These are phyloP conservation scores for Lumbricus terrestris DNA, from an alignment of 2,888 invertebrate species.

Conservation along the genomic window DNA sequence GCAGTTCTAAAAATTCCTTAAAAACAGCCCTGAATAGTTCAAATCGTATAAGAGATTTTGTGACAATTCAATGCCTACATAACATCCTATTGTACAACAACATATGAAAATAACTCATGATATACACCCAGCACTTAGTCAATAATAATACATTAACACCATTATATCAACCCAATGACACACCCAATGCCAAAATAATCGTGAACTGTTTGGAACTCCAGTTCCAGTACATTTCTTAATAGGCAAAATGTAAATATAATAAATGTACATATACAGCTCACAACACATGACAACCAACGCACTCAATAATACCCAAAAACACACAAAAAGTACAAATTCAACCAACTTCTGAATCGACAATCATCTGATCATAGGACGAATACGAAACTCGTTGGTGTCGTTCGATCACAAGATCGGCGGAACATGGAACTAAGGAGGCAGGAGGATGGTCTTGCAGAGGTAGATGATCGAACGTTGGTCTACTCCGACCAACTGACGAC, in stretches of 20 bases:
- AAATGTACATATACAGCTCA: background rate
- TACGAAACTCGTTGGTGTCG: background rate
- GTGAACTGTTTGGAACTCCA: background rate
- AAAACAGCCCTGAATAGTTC: too few species aligned
- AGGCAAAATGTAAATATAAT: background rate
- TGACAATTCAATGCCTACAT: too few species aligned
- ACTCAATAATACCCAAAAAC: background rate
- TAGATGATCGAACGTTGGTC: background rate
- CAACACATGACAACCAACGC: background rate
- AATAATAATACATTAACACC: too few species aligned
- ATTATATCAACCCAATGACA: too few species aligned
- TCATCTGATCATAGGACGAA: background rate
- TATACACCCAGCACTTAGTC: too few species aligned
- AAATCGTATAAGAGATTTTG: background rate
- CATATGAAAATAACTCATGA: background rate
- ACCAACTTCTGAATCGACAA: background rate
- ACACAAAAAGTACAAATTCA: background rate
- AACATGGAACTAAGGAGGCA: background rate
- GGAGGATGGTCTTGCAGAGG: background rate
- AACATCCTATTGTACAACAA: background rate
- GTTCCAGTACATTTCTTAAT: background rate
- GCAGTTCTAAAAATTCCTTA: too few species aligned
- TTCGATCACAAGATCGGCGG: background rate
- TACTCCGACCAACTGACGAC: background rate
- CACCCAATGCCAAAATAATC: too few species aligned